Evolutionary conservation across 1,140 invertebrate species (phyloP).

Genomic region (Orius laevigatus): DNA sequence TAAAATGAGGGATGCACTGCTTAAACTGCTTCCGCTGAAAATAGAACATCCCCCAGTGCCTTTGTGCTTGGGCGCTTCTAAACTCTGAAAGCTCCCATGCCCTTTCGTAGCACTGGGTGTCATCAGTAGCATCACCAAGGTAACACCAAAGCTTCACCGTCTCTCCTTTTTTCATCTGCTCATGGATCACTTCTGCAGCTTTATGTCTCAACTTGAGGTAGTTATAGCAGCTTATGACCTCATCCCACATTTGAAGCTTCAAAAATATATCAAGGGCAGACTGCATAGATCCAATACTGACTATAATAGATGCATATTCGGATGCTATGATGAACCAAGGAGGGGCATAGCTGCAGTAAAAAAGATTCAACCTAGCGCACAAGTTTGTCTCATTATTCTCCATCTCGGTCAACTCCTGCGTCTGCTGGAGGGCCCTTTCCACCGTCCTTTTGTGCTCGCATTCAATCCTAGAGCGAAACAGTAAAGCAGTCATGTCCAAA

Average conservation of each 20-base stretch:
- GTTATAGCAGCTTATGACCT: slow-evolving; percentile 82
- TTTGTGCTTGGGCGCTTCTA: slow-evolving; percentile 60
- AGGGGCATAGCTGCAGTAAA: slow-evolving; percentile 34
- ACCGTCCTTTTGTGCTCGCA: slow-evolving; percentile 55
- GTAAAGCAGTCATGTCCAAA: slow-evolving; percentile 29
- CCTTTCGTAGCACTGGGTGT: slow-evolving; percentile 57
- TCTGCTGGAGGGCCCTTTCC: slow-evolving; percentile 71
- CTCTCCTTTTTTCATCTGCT: slow-evolving; percentile 62
- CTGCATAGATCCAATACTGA: slow-evolving; percentile 66
- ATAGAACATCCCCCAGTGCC: slow-evolving; percentile 67
- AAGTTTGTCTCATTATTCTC: slow-evolving; percentile 20
- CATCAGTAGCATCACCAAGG: slow-evolving; percentile 62
- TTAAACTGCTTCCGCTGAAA: slow-evolving; percentile 57
- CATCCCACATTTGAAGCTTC: slow-evolving; percentile 73
- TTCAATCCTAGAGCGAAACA: slow-evolving; percentile 58
- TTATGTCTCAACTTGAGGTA: slow-evolving; percentile 66
- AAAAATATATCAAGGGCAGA: slow-evolving; percentile 73
- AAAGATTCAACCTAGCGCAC: slow-evolving; percentile 35
- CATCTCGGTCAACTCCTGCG: slow-evolving; percentile 16
- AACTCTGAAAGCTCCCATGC: slow-evolving; percentile 79
- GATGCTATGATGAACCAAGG: slow-evolving; percentile 59
- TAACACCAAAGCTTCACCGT: slow-evolving; percentile 79
- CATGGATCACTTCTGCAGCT: slow-evolving; percentile 72
- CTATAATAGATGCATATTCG: slow-evolving; percentile 58
- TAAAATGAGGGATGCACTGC: slow-evolving; percentile 59